Base-by-base conservation (phyloP, 2,113 vertebrate species). In the Chloropsis cyanopogon region DNA sequence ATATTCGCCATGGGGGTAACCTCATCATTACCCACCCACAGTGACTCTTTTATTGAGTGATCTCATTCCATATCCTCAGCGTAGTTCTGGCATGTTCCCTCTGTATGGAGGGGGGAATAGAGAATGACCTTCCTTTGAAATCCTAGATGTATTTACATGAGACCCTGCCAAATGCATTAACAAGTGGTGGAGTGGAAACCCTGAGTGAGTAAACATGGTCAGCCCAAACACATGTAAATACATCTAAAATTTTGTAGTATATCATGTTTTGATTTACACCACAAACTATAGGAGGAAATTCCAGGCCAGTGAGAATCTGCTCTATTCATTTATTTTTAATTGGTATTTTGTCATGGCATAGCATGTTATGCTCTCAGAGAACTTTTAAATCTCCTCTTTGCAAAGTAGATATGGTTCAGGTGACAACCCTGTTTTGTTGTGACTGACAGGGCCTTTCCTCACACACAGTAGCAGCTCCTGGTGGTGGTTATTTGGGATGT, bases 71-170 rank as follows among this genome's bases (percentile, higher is more conserved):
- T 86, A 91, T 78, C 86, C 91, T 94, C 87, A 83, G 56, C 64
- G 66, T 39, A 91, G 78, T n/a, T 92, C 93, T 96, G 95, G 88
- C 86, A 41, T 73, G 26, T 60, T 95, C 82, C 82, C 31, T 83
- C 29, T 52, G 56, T 49, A 35, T 82, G 80, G 57, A 93, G n/a
- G 22, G 59, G 76, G 22, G 15, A 71, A 77, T 46, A 52, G 66
- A 73, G 88, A 87, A 68, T 88, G 94, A 95, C 92, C 96, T 71
- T 83, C 69, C 90, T 92, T 96, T 95, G 94, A 96, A 97, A 96
- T 95, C 57, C 60, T 91, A 57, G 68, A 72, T 88, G 54, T 95
- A 78, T 96, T 96, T 96, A 92, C 88, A 72, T 41, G 93, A 93
- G 57, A 69, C 75, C 64, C 47, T 79, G 92, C 78, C 95, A 95